A percentile compares a stretch with the other conserved stretches of the same genome.
phyloP scores from a whole-genome alignment of 2,888 invertebrate genomes.

The Gortyna flavago region DNA sequence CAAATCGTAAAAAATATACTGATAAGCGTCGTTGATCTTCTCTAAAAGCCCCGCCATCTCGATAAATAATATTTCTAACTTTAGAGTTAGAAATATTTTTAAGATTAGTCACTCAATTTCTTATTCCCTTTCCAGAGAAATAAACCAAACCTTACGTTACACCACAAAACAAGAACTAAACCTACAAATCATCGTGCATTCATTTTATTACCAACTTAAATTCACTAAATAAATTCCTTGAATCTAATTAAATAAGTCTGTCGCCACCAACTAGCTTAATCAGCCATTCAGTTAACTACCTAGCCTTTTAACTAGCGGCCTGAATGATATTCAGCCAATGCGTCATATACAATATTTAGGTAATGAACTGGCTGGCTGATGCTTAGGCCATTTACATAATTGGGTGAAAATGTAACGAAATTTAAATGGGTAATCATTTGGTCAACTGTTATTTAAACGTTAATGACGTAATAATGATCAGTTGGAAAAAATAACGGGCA shows the following conservation, averaged over 20 bases:
- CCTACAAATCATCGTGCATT: neutral
- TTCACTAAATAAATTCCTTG: conserved; percentile 6
- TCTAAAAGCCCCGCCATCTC: conserved; percentile 46
- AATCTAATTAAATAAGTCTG: neutral
- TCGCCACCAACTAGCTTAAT: too few species aligned
- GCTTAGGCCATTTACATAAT: too few species aligned
- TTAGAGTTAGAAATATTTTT: neutral
- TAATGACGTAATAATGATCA: too few species aligned
- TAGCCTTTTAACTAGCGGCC: too few species aligned
- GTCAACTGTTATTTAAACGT: too few species aligned
- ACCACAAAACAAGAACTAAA: conserved; percentile 36
- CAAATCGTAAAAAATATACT: conserved; percentile 65
- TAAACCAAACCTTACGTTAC: neutral
- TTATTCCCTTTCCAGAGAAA: neutral
- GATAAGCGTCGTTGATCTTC: conserved; percentile 40
- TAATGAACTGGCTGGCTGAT: too few species aligned
- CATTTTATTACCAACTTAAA: conserved; percentile 43
- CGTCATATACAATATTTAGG: too few species aligned
- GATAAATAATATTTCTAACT: neutral
- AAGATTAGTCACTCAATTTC: neutral
- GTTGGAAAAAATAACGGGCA: too few species aligned
- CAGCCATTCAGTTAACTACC: too few species aligned
- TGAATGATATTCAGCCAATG: too few species aligned
- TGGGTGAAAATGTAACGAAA: too few species aligned
- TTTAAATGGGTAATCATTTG: too few species aligned